Evolutionary conservation across 2,797 vertebrate species (phyloP), one percentile per base, ranked within the genome.

Genomic region (Ptychobarbus kaznakovi): DNA sequence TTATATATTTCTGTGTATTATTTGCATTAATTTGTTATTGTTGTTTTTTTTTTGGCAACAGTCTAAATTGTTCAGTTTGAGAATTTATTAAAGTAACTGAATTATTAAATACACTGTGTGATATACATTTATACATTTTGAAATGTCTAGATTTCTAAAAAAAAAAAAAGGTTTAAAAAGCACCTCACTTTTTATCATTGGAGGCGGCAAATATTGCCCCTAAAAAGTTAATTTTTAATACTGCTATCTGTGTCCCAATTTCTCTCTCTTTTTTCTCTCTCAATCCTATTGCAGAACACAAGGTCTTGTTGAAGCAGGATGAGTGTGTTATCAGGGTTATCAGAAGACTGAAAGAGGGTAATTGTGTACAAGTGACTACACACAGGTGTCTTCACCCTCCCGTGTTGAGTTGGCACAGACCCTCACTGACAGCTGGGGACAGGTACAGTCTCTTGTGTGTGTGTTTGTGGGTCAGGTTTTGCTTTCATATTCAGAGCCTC

Each of bases 281-380:
- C 32, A 32, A 40, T 65, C n/a, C 28, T 22, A 22, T 4, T 77
- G 42, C 61, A 61, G 58, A 46, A 44, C n/a, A 20, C n/a, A 46
- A 28, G 38, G 8, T 20, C 25, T 49, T 80, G 40, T 32, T 35
- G 25, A 66, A 15, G 61, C 9, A 73, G 4, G 42, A 12, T n/a
- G n/a, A 20, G 16, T 44, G 69, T 35, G 61, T 85, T 74, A 74
- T 85, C 83, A 80, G 76, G n/a, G 10, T 69, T 85, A 70, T 53
- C 40, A 12, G 51, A 42, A 58, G 38, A n/a, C 51, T 58, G 56
- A 81, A 82, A 8, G 38, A 12, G 38, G 61, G 49, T 92, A 90
- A 92, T 90, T 90, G 89, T 63, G 83, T 70, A 51, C 90, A 94
- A 91, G 92, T 93, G 92, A 89, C 87, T 73, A 76, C 68, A 81